Percentiles rank a stretch among this genome's conserved stretches.
These are phyloP conservation scores for Platynereis dumerilii DNA, from an alignment of 2,888 invertebrate species.

Conservation along the genomic window DNA sequence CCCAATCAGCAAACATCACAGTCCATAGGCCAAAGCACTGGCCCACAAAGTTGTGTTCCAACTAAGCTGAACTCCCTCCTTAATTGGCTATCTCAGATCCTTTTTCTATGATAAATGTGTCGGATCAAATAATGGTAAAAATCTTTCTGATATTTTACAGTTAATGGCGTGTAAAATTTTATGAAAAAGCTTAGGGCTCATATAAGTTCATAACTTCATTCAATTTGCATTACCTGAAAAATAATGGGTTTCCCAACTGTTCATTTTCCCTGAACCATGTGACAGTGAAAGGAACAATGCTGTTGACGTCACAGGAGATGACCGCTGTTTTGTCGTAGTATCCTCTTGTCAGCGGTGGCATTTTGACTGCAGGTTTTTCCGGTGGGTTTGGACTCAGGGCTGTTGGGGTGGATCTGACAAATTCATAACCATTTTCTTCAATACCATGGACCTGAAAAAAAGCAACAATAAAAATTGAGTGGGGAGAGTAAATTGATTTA, in stretches of 20 bases:
- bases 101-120: too few relatives aligned
- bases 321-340: conserved; percentile 66
- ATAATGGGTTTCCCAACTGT: conserved; percentile 61
- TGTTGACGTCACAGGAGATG: conserved; percentile 71
- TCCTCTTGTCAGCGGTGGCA: conserved; percentile 60
- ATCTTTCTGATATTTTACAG: too few relatives aligned
- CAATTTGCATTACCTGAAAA: conserved; percentile 63
- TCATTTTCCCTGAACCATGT: conserved; percentile 67
- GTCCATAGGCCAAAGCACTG: too few relatives aligned
- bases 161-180: too few relatives aligned
- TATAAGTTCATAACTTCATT: too few relatives aligned
- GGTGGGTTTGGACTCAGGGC: conserved; percentile 72
- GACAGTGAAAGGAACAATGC: conserved; percentile 70
- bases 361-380: conserved; percentile 68
- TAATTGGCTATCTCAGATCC: too few relatives aligned
- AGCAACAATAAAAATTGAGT: too few relatives aligned
- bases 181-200: too few relatives aligned
- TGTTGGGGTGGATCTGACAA: conserved; percentile 72
- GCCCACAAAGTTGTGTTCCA: too few relatives aligned
- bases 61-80: too few relatives aligned
- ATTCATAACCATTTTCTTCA: conserved; percentile 70
- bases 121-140: too few relatives aligned
- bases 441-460: conserved; percentile 69
- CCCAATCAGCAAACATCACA: too few relatives aligned
- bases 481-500: background rate